These are phyloP conservation scores for Meleagris gallopavo DNA, from an alignment of 2,113 vertebrate species.

Conservation along the genomic window DNA sequence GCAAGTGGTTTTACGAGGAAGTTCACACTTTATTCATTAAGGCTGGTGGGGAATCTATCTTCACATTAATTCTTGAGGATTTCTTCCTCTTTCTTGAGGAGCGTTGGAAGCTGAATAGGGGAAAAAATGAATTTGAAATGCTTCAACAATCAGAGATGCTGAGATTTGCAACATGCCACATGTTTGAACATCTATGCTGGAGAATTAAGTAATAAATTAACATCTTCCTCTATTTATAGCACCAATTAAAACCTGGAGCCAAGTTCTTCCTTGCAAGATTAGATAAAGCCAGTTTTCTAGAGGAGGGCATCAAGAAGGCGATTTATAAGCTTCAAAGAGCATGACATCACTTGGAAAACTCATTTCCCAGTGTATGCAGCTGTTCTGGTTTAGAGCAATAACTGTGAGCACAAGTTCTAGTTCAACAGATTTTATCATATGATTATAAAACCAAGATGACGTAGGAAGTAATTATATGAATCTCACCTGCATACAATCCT, in stretches of 20 bases:
- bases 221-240: slow-evolving; percentile 35
- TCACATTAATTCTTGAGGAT: slow-evolving; percentile 1
- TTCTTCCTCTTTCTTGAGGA: background rate
- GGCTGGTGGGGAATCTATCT: background rate
- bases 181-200: slow-evolving; percentile 14
- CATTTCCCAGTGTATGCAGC: background rate
- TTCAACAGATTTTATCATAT: slow-evolving; percentile 1
- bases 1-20: background rate
- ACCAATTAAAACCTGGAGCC: slow-evolving; percentile 60
- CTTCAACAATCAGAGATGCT: background rate
- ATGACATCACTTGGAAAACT: slow-evolving; percentile 54
- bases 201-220: slow-evolving; percentile 60
- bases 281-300: slow-evolving; percentile 62
- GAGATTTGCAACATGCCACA: slow-evolving; percentile 23
- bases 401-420: background rate
- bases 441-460: slow-evolving; percentile 18
- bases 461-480: background rate
- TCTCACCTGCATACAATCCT: background rate
- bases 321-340: slow-evolving; percentile 56
- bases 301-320: background rate
- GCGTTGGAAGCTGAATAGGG: background rate
- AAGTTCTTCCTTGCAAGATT: slow-evolving; percentile 12
- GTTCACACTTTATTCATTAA: slow-evolving; percentile 16
- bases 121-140: background rate
- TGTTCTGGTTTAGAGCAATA: slow-evolving; percentile 2